Evolutionary conservation across 1,140 invertebrate genomes (phyloP).

Genomic region (Polyergus mexicanus): DNA sequence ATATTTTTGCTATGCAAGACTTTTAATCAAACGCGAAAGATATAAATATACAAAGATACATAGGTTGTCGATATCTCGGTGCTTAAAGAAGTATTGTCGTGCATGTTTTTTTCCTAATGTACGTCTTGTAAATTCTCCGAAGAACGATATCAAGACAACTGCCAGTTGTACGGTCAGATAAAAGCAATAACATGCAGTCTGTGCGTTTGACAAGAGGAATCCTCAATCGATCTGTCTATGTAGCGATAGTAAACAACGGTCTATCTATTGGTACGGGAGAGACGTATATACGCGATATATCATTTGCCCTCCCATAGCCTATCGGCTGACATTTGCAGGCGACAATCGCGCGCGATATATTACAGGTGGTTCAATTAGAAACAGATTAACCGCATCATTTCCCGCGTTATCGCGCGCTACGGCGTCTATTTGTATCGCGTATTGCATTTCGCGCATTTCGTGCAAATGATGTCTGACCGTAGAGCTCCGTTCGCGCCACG

Average conservation of each 20-base stretch:
- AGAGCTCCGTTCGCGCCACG: conserved; percentile 1
- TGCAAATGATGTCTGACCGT: conserved; percentile 18
- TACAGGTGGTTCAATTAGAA: conserved; percentile 58
- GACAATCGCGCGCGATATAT: conserved; percentile 54
- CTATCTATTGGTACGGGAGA: conserved; percentile 32
- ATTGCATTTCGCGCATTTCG: conserved; percentile 23
- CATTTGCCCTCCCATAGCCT: conserved; percentile 8
- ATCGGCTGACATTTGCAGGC: conserved; percentile 53
- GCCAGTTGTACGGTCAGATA: conserved; percentile 13
- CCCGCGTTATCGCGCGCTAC: conserved; percentile 41
- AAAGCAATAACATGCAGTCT: conserved; percentile 39
- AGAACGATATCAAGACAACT: not conserved
- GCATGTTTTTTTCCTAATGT: not conserved
- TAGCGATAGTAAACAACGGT: conserved; percentile 33
- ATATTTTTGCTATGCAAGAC: not conserved
- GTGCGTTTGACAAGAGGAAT: conserved; percentile 52
- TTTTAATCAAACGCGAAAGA: not conserved
- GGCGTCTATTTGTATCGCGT: not conserved
- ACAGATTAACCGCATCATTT: conserved; percentile 61
- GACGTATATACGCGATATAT: not conserved
- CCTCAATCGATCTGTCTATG: conserved; percentile 10
- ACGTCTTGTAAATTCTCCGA: not conserved
- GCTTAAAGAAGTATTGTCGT: not conserved
- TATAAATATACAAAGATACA: too few relatives aligned
- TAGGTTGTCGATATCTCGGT: not conserved